Percentiles rank a stretch among this genome's conserved stretches.
Evolutionary conservation across 64 coral and sea anemone genomes (phyloP).

Genomic region (Actinia equina): DNA sequence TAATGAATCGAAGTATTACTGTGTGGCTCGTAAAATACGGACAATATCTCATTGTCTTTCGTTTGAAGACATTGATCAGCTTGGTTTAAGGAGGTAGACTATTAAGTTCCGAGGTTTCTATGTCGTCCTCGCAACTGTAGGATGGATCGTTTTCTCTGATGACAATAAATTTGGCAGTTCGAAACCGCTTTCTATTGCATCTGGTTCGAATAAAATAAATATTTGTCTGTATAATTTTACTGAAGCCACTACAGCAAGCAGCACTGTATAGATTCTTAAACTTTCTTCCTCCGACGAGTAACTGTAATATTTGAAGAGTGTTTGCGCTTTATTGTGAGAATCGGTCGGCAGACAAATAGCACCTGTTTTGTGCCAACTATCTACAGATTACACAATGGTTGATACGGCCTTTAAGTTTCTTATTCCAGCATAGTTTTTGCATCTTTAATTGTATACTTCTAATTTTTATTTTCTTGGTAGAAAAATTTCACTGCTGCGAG

Average conservation of each 20-base stretch:
- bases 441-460: conserved; percentile 39
- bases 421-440: conserved; percentile 41
- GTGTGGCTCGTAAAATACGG: too few relatives aligned
- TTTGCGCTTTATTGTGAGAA: conserved; percentile 23
- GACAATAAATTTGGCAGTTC: not conserved
- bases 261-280: conserved; percentile 75
- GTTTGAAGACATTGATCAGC: not conserved
- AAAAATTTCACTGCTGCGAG: conserved; percentile 65
- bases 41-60: too few relatives aligned
- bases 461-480: not conserved
- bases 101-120: not conserved
- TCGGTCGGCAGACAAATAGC: conserved; percentile 65
- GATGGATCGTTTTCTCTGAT: not conserved
- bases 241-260: conserved; percentile 66
- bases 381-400: conserved; percentile 54
- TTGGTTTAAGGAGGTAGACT: too few relatives aligned
- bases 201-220: not conserved
- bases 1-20: too few relatives aligned
- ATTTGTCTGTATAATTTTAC: not conserved
- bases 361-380: conserved; percentile 64
- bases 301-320: conserved; percentile 34
- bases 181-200: not conserved
- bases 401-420: conserved; percentile 60
- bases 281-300: conserved; percentile 10
- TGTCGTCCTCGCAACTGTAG: not conserved